Conservation (phyloP, 2,888 invertebrate genomes). For the Patella pellucida region DNA sequence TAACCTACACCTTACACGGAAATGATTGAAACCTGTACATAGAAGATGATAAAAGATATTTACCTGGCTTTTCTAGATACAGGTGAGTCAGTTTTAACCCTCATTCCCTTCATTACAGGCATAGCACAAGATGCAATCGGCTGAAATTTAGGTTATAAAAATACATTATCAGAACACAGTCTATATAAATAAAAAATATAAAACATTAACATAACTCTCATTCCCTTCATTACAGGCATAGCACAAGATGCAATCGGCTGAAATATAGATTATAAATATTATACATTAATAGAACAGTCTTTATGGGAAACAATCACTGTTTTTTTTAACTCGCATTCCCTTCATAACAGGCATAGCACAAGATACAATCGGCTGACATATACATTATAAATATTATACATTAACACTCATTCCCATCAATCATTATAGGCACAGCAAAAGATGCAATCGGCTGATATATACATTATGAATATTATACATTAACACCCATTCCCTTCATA, state of each 20-base stretch:
- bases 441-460: constrained; percentile 90
- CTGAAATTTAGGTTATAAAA: constrained; percentile 64
- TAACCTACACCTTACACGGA: too few species aligned
- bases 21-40: background rate
- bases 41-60: constrained; percentile 27
- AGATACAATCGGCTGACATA: constrained; percentile 89
- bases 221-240: too few species aligned
- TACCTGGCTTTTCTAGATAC: constrained; percentile 85
- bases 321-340: constrained; percentile 96
- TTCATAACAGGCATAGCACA: constrained; percentile 99
- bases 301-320: too few species aligned
- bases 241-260: too few species aligned
- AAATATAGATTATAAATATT: too few species aligned
- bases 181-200: too few species aligned
- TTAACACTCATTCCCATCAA: constrained; percentile 99
- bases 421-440: constrained; percentile 99
- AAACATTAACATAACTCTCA: too few species aligned
- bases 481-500: constrained; percentile 98
- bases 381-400: too few species aligned
- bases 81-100: constrained; percentile 96
- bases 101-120: constrained; percentile 99
- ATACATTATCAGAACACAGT: too few species aligned
- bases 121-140: constrained; percentile 99
- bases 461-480: too few species aligned
- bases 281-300: too few species aligned